Evolutionary conservation across 2,113 vertebrate genomes (phyloP).

Genomic region (Orcinus orca): DNA sequence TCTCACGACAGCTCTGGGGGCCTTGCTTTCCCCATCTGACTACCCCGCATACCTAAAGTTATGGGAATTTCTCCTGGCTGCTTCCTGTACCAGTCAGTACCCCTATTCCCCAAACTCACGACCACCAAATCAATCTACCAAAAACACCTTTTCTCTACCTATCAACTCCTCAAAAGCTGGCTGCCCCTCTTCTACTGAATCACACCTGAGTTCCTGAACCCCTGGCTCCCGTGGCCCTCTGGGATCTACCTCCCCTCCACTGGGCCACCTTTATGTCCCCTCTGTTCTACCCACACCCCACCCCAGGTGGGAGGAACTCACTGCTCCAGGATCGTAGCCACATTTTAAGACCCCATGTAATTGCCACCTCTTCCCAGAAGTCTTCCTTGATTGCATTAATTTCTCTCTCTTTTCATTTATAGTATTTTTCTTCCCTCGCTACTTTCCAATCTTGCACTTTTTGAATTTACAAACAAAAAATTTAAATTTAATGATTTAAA

Average conservation of each 20-base stretch:
- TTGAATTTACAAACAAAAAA: neutral
- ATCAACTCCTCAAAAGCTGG: neutral
- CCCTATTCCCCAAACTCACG: accelerated
- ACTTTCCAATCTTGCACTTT: neutral
- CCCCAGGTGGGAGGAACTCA: accelerated
- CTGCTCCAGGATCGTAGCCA: neutral
- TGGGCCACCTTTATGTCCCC: neutral
- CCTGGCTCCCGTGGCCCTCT: neutral
- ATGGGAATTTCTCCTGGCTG: neutral
- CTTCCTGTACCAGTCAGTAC: neutral
- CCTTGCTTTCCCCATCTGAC: neutral
- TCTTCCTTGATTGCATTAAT: neutral
- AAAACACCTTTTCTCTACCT: neutral
- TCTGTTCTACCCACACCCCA: neutral
- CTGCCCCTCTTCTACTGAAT: neutral
- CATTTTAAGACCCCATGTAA: neutral
- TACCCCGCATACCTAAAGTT: neutral
- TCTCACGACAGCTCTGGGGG: neutral
- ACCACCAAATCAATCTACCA: neutral
- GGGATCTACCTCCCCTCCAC: neutral
- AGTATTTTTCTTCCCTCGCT: neutral
- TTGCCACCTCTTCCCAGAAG: neutral
- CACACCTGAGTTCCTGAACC: neutral
- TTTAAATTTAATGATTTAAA: neutral
- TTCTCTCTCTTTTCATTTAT: neutral